Evolutionary conservation across 2,888 invertebrate genomes (phyloP).

Genomic region (Sphecodes monilicornis): DNA sequence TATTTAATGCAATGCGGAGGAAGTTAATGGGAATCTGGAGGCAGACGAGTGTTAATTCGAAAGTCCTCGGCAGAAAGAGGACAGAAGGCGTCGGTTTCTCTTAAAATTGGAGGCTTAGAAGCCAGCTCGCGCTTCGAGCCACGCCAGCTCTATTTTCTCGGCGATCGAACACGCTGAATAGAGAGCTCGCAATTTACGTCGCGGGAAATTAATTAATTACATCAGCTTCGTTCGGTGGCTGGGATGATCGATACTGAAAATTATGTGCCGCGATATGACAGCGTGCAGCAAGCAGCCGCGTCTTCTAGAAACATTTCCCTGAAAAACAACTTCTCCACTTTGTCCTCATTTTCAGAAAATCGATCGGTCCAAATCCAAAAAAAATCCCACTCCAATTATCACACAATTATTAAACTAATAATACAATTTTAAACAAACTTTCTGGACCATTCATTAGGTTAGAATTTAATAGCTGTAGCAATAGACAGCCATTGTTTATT

Average conservation of each 20-base stretch:
- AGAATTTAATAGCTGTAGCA: too few species aligned
- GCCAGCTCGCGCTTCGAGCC: constrained; percentile 29
- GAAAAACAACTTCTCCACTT: not conserved
- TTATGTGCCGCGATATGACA: constrained; percentile 50
- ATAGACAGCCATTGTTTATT: too few species aligned
- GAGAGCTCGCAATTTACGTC: constrained; percentile 59
- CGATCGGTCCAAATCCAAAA: too few species aligned
- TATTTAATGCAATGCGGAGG: not conserved
- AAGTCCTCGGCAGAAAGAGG: not conserved
- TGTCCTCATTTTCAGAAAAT: not conserved
- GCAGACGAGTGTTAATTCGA: not conserved
- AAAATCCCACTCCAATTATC: not conserved
- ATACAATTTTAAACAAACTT: not conserved
- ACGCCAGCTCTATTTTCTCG: constrained; percentile 53
- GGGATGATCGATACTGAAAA: constrained; percentile 63
- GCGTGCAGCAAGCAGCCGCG: constrained; percentile 9
- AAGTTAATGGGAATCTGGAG: not conserved
- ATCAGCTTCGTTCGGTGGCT: constrained; percentile 56
- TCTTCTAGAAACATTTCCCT: not conserved
- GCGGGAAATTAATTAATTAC: constrained; percentile 68
- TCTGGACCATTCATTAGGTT: not conserved
- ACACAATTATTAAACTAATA: not conserved
- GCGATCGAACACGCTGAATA: constrained; percentile 58
- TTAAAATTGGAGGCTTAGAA: constrained; percentile 38
- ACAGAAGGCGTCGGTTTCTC: not conserved